A percentile compares a stretch with the other conserved stretches of the same genome.
Evolutionary conservation across 1,140 invertebrate genomes (phyloP).

Genomic region (Eurosta solidaginis): DNA sequence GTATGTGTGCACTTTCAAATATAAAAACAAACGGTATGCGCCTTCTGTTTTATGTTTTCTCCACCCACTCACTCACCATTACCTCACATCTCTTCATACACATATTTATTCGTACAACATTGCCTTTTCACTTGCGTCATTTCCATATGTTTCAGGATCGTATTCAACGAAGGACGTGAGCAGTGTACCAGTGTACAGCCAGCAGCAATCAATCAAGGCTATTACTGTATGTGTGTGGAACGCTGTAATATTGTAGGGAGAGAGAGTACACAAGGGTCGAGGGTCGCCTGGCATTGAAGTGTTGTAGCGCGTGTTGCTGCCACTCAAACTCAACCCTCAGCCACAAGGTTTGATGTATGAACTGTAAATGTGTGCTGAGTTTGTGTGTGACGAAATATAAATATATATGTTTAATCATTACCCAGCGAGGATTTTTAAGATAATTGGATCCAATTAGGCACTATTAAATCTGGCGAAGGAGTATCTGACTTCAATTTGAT

Average conservation of each 20-base stretch:
- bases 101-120: background rate
- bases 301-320: constrained; percentile 15
- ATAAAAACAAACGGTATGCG: background rate
- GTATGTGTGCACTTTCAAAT: background rate
- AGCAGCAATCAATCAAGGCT: constrained; percentile 24
- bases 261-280: background rate
- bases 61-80: background rate
- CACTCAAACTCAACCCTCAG: constrained; percentile 22
- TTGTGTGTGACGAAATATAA: background rate
- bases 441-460: no score
- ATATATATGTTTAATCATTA: background rate
- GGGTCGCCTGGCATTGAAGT: background rate
- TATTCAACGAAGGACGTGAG: constrained; percentile 4
- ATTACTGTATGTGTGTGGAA: background rate
- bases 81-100: background rate
- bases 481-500: no score
- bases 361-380: background rate
- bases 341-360: background rate
- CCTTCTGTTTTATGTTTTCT: background rate
- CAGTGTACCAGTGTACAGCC: background rate
- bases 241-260: background rate
- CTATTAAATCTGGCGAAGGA: no score
- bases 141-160: constrained; percentile 25
- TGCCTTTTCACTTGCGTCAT: constrained; percentile 18
- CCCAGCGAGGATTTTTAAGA: no score